Evolutionary conservation across 2,113 vertebrate genomes (phyloP).

Genomic region (Acrocephalus kingi): DNA sequence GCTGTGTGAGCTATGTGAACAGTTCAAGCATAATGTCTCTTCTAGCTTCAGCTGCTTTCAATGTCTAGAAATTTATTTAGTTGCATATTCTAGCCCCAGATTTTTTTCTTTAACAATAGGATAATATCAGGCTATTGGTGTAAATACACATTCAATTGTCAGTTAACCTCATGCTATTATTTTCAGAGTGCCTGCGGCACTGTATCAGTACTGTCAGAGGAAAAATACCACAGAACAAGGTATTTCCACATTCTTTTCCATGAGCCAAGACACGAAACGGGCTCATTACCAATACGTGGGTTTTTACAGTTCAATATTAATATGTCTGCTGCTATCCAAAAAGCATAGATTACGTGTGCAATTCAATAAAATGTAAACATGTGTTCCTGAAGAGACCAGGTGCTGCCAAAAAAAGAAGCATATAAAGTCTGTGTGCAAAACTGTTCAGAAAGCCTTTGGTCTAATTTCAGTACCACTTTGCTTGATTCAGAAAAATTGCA

Average conservation of each 20-base stretch:
- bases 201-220: slow-evolving; percentile 76
- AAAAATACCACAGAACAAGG: slow-evolving; percentile 68
- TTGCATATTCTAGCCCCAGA: slow-evolving; percentile 45
- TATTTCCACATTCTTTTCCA: slow-evolving; percentile 69
- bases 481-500: neutral
- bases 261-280: slow-evolving; percentile 69
- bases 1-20: neutral
- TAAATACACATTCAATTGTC: slow-evolving; percentile 83
- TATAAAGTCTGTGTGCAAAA: neutral
- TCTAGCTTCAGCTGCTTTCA: slow-evolving; percentile 43
- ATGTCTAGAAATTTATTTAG: slow-evolving; percentile 65
- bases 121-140: slow-evolving; percentile 75
- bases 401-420: slow-evolving; percentile 8
- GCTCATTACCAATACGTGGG: slow-evolving; percentile 77
- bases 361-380: slow-evolving; percentile 68
- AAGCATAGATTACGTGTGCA: slow-evolving; percentile 15
- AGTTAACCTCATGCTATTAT: slow-evolving; percentile 79
- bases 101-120: slow-evolving; percentile 72
- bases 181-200: slow-evolving; percentile 76
- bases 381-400: slow-evolving; percentile 51
- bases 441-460: neutral
- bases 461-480: neutral
- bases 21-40: neutral
- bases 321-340: slow-evolving; percentile 53
- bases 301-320: slow-evolving; percentile 68